Evolutionary conservation across 1,140 invertebrate species (phyloP).

Genomic region (Eumaeus atala): DNA sequence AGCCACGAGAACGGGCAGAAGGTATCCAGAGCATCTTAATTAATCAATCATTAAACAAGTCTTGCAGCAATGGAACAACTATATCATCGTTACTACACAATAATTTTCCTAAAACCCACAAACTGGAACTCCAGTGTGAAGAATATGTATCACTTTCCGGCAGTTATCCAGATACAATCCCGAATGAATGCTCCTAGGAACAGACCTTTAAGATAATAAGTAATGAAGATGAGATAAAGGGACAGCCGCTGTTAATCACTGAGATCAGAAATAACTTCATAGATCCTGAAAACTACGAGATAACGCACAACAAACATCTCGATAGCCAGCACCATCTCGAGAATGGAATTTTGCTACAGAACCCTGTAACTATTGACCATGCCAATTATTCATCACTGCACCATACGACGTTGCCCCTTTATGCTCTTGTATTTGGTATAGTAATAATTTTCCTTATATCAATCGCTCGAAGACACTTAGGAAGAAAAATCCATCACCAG

Average conservation of each 20-base stretch:
- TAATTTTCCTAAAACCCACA: not conserved
- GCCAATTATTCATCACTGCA: conserved; percentile 8
- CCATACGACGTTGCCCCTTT: conserved; percentile 15
- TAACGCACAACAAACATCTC: not conserved
- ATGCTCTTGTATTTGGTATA: conserved; percentile 7
- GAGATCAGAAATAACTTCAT: no score
- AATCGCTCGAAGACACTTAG: no score
- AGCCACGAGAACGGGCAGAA: not conserved
- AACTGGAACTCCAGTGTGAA: not conserved
- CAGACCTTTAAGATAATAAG: no score
- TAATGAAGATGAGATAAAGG: no score
- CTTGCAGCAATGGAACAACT: conserved; percentile 1
- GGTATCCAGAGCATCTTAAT: not conserved
- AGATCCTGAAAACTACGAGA: no score
- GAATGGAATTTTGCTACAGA: conserved; percentile 14
- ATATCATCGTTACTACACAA: not conserved
- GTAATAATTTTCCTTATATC: conserved; percentile 3
- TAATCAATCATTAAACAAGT: not conserved
- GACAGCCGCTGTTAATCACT: no score
- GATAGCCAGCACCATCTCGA: conserved; percentile 12
- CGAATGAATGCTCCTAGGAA: no score
- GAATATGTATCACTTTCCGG: not conserved
- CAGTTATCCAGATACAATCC: not conserved
- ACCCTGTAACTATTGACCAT: conserved; percentile 1
- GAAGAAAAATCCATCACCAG: no score